Conservation (phyloP, 2,888 invertebrate species). For the Rhagophthalmus giganteus region DNA sequence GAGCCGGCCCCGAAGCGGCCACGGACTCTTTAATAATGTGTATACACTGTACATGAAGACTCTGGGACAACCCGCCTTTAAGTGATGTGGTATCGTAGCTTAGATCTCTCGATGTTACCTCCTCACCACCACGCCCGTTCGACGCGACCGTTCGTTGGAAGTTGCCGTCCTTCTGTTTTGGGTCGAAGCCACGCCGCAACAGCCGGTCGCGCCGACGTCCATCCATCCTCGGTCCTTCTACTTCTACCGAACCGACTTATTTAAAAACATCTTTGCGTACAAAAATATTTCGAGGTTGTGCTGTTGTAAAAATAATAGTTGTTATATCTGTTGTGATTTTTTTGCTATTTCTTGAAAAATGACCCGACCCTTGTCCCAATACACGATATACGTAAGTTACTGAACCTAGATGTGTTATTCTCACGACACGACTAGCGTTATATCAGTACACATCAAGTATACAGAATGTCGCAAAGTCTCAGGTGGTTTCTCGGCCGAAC, state of each 20-base stretch:
- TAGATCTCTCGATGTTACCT: conserved; percentile 64
- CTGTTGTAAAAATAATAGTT: conserved; percentile 58
- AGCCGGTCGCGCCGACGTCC: conserved; percentile 37
- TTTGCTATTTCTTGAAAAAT: conserved; percentile 48
- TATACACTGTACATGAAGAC: conserved; percentile 38
- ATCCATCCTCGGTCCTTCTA: conserved; percentile 33
- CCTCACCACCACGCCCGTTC: conserved; percentile 37
- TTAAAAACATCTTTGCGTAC: conserved; percentile 45
- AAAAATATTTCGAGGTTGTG: conserved; percentile 57
- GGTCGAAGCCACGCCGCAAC: conserved; percentile 35
- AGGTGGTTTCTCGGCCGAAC: conserved; percentile 54
- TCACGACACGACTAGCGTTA: conserved; percentile 32
- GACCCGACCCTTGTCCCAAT: conserved; percentile 41
- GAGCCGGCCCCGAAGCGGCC: conserved; percentile 49
- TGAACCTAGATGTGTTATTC: conserved; percentile 46
- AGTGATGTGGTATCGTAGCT: conserved; percentile 56
- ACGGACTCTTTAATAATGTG: conserved; percentile 36
- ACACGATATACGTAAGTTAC: conserved; percentile 57
- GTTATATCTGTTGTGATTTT: conserved; percentile 58
- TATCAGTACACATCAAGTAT: conserved; percentile 53
- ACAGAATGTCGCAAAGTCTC: conserved; percentile 57
- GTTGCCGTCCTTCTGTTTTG: conserved; percentile 33
- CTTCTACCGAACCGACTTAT: conserved; percentile 38
- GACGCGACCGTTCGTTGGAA: conserved; percentile 35
- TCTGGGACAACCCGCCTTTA: conserved; percentile 48